A percentile compares a stretch with the other conserved stretches of the same genome.
Evolutionary conservation across 2,113 vertebrate genomes (phyloP).

Genomic region (Sorex fumeus): DNA sequence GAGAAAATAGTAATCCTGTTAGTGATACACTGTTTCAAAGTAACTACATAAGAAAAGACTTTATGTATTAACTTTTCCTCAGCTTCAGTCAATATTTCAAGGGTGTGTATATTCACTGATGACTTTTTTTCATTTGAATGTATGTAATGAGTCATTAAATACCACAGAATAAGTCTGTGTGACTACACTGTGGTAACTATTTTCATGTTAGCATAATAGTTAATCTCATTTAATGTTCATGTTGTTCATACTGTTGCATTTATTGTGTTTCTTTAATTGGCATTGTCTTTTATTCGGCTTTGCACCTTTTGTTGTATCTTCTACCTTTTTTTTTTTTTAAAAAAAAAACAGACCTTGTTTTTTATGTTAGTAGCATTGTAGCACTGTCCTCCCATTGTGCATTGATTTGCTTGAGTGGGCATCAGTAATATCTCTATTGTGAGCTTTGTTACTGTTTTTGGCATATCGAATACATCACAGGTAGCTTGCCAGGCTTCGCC

Average conservation of each 20-base stretch:
- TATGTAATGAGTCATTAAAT: constrained; percentile 29
- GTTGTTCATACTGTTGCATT: background rate
- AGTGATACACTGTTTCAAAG: background rate
- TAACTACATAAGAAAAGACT: background rate
- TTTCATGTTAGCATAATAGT: constrained; percentile 19
- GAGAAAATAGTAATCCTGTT: constrained; percentile 11
- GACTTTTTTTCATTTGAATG: constrained; percentile 10
- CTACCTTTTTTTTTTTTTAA: background rate
- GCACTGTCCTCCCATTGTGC: no score
- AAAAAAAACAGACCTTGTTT: no score
- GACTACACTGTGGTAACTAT: background rate
- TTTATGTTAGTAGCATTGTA: no score
- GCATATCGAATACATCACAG: no score
- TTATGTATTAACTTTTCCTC: background rate
- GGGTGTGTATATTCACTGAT: background rate
- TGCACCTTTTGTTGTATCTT: background rate
- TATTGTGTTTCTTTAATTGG: background rate
- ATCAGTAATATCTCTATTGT: no score
- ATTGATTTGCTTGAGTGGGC: no score
- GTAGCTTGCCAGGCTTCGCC: no score
- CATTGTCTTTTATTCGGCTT: constrained; percentile 4
- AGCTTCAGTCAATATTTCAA: background rate
- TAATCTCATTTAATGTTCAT: background rate
- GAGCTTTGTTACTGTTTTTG: no score
- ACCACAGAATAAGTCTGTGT: background rate